These are phyloP conservation scores for Gnatocerus cornutus DNA, from an alignment of 2,888 invertebrate genomes.

Conservation along the genomic window DNA sequence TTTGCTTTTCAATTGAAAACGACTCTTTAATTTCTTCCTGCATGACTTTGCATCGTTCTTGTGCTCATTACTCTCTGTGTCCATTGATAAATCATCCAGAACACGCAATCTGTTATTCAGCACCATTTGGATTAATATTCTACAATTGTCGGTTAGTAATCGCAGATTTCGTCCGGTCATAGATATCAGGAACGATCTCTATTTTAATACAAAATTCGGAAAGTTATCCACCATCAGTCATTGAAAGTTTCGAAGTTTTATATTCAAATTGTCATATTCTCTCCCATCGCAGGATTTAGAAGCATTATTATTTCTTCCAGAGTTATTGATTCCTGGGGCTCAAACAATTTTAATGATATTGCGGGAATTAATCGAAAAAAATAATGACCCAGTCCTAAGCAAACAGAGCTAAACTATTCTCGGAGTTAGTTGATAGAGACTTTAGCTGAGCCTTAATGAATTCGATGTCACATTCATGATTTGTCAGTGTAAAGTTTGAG, in stretches of 20 bases:
- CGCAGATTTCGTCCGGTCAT: neutral
- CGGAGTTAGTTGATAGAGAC: slow-evolving; percentile 10
- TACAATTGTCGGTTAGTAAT: slow-evolving; percentile 29
- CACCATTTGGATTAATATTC: slow-evolving; percentile 39
- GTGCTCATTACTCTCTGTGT: neutral
- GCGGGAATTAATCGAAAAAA: slow-evolving; percentile 14
- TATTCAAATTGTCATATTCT: slow-evolving; percentile 43
- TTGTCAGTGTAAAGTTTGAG: neutral
- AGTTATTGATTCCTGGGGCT: slow-evolving; percentile 27
- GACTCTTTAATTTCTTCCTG: no score
- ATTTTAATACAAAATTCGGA: slow-evolving; percentile 28
- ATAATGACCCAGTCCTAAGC: slow-evolving; percentile 12
- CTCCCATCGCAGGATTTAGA: slow-evolving; percentile 16
- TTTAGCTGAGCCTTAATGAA: neutral
- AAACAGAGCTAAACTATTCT: slow-evolving; percentile 6
- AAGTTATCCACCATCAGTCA: slow-evolving; percentile 27
- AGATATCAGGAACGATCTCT: neutral
- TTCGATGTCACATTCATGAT: neutral
- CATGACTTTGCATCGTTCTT: neutral
- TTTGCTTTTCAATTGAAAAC: no score
- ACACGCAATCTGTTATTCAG: slow-evolving; percentile 34
- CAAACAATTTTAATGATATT: slow-evolving; percentile 26
- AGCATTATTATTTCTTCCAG: slow-evolving; percentile 34
- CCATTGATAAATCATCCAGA: slow-evolving; percentile 33
- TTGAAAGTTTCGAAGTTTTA: slow-evolving; percentile 22